A percentile compares a stretch with the other conserved stretches of the same genome.
Evolutionary conservation across 2,113 vertebrate species (phyloP).

Genomic region (Ceuthmochares aereus): DNA sequence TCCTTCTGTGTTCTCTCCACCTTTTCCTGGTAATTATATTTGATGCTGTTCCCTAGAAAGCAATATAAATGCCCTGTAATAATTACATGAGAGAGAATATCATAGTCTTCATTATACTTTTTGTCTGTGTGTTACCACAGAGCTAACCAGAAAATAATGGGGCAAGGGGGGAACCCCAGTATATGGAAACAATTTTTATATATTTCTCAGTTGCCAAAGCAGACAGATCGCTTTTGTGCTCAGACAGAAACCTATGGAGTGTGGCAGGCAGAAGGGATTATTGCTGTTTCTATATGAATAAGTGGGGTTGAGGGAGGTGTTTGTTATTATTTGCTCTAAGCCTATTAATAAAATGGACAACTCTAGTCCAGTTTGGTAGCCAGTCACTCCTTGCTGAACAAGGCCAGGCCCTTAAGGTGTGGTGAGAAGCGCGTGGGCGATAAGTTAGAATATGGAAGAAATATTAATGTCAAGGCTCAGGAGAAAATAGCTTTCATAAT

Average conservation of each 20-base stretch:
- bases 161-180: neutral
- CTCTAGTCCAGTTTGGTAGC: neutral
- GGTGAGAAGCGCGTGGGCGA: conserved; percentile 48
- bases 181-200: conserved; percentile 13
- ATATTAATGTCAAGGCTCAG: neutral
- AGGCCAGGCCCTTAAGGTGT: neutral
- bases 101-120: neutral
- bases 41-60: neutral
- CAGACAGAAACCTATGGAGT: conserved; percentile 18
- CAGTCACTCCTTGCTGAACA: neutral
- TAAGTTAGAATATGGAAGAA: neutral
- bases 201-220: conserved; percentile 18
- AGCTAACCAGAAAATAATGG: neutral
- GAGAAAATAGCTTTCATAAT: neutral
- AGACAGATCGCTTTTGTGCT: conserved; percentile 28
- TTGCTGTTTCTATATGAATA: conserved; percentile 14
- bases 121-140: neutral
- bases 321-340: neutral
- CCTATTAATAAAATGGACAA: neutral
- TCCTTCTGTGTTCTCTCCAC: neutral
- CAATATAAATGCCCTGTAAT: neutral
- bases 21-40: neutral
- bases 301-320: neutral
- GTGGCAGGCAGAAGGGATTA: conserved; percentile 26
- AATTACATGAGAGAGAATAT: neutral